Percentiles rank a stretch among this genome's conserved stretches.
Evolutionary conservation across 1,140 invertebrate species (phyloP).

Genomic region (Archegozetes longisetosus): DNA sequence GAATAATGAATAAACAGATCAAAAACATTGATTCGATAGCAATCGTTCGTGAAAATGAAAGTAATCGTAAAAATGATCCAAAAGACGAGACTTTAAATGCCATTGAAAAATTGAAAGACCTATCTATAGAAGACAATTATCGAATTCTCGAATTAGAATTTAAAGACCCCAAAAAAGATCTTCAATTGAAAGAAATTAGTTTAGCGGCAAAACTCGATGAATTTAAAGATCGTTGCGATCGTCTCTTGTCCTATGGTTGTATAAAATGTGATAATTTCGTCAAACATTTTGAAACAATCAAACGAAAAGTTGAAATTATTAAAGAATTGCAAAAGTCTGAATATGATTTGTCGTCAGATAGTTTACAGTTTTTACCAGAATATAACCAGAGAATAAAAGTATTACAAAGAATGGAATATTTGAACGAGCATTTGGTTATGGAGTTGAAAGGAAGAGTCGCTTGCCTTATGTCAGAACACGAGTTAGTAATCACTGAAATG

Average conservation of each 20-base stretch:
- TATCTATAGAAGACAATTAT: not conserved
- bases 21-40: not conserved
- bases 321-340: conserved; percentile 51
- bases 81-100: conserved; percentile 4
- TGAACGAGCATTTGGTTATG: conserved; percentile 49
- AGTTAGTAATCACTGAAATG: conserved; percentile 86
- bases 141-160: not conserved
- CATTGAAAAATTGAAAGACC: not conserved
- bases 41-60: conserved; percentile 1
- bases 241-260: conserved; percentile 25
- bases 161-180: not conserved
- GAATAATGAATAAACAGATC: conserved; percentile 4
- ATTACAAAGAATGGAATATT: conserved; percentile 50
- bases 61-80: not conserved
- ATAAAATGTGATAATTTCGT: conserved; percentile 30
- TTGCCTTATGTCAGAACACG: conserved; percentile 81
- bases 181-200: not conserved
- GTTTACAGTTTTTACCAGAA: conserved; percentile 67
- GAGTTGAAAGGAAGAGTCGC: conserved; percentile 82
- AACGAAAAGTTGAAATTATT: conserved; percentile 41
- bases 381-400: conserved; percentile 66
- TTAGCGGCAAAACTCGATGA: not conserved
- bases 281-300: conserved; percentile 25
- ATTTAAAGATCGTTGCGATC: not conserved
- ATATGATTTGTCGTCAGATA: conserved; percentile 62